Evolutionary conservation across 1,140 invertebrate genomes (phyloP).

Genomic region (Hylyphantes graminicola): DNA sequence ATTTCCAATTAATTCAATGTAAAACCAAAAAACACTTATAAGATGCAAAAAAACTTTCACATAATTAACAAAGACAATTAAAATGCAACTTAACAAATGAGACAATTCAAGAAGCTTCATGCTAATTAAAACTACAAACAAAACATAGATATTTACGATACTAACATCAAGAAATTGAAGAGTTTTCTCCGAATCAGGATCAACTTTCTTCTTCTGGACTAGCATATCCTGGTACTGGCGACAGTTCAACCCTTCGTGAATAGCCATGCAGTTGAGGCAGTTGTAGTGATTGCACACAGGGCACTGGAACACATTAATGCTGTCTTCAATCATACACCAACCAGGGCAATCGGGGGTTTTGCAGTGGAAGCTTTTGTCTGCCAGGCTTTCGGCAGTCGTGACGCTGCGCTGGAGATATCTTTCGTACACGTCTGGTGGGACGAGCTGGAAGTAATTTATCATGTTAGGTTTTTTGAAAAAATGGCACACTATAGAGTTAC

Average conservation of each 20-base stretch:
- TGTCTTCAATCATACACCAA: conserved; percentile 91
- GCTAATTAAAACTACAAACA: too few relatives aligned
- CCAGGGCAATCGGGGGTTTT: conserved; percentile 88
- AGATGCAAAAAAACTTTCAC: background rate
- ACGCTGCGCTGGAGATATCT: conserved; percentile 85
- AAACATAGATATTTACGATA: background rate
- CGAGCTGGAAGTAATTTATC: conserved; percentile 71
- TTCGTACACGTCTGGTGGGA: conserved; percentile 79
- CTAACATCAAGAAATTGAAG: conserved; percentile 78
- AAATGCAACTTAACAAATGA: background rate
- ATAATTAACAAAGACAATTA: background rate
- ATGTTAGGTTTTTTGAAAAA: too few relatives aligned
- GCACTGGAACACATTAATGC: conserved; percentile 86
- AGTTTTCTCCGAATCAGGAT: conserved; percentile 79
- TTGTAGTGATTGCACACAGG: conserved; percentile 85
- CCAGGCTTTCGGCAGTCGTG: conserved; percentile 82
- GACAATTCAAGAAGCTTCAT: too few relatives aligned
- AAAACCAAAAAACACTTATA: too few relatives aligned
- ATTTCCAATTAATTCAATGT: too few relatives aligned
- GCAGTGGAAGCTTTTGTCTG: conserved; percentile 89
- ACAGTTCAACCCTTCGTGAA: conserved; percentile 86
- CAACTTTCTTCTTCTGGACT: conserved; percentile 73
- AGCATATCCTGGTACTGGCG: conserved; percentile 85
- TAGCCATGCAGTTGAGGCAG: conserved; percentile 90
- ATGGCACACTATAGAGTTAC: too few relatives aligned